Percentiles rank a stretch among this genome's conserved stretches.
Evolutionary conservation across 2,888 invertebrate genomes (phyloP).

Genomic region (Nomada flava): DNA sequence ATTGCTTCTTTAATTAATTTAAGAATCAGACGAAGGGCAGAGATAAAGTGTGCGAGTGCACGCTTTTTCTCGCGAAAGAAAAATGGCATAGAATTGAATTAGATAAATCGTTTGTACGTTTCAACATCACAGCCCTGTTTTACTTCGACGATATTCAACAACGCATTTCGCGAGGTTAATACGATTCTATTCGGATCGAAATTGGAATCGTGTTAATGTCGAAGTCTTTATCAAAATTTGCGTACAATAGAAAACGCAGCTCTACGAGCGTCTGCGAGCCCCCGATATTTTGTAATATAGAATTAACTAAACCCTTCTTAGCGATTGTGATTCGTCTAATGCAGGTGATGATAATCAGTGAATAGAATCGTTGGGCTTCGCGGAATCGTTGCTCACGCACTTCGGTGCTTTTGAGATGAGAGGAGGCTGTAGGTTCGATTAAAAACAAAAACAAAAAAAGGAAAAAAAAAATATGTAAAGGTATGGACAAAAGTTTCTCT

Average conservation of each 20-base stretch:
- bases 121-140: constrained; percentile 27
- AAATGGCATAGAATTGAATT: constrained; percentile 26
- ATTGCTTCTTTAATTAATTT: constrained; percentile 65
- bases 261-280: background rate
- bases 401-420: constrained; percentile 37
- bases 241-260: background rate
- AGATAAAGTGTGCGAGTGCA: constrained; percentile 13
- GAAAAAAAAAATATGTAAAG: constrained; percentile 16
- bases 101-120: constrained; percentile 46
- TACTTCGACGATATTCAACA: constrained; percentile 26
- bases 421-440: constrained; percentile 41
- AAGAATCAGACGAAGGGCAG: constrained; percentile 20
- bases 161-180: constrained; percentile 38
- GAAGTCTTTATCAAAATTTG: constrained; percentile 31
- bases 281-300: constrained; percentile 56
- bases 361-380: constrained; percentile 27
- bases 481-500: constrained; percentile 75
- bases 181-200: constrained; percentile 30
- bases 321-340: constrained; percentile 37
- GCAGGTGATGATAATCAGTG: constrained; percentile 2
- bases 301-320: constrained; percentile 25
- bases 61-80: background rate
- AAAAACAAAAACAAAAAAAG: background rate
- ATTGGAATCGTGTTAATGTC: constrained; percentile 15
- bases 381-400: constrained; percentile 41